Evolutionary conservation across 2,888 invertebrate species (phyloP).

Genomic region (Eupithecia vulgata): DNA sequence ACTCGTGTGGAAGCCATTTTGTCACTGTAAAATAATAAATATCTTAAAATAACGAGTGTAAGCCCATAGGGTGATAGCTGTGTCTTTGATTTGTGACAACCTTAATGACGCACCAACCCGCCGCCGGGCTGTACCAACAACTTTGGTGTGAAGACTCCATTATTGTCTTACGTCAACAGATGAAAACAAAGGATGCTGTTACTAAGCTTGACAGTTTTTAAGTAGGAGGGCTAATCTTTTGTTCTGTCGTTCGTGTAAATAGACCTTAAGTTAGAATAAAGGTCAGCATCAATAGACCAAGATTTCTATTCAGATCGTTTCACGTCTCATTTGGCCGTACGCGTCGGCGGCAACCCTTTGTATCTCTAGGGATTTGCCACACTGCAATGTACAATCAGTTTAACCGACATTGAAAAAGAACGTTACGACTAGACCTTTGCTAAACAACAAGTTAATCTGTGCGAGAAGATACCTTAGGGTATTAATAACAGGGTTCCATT

Average conservation of each 20-base stretch:
- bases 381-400: background rate
- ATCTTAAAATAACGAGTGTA: too few species aligned
- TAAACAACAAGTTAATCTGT: background rate
- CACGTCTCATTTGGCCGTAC: constrained; percentile 43
- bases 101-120: too few species aligned
- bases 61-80: too few species aligned
- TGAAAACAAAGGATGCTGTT: background rate
- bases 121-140: too few species aligned
- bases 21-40: too few species aligned
- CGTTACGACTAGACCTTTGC: background rate
- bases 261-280: constrained; percentile 13
- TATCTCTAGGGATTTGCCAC: constrained; percentile 16
- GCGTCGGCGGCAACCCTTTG: constrained; percentile 32
- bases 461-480: background rate
- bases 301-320: constrained; percentile 45
- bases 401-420: background rate
- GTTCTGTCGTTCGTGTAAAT: background rate
- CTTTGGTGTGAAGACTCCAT: background rate
- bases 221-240: background rate
- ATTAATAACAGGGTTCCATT: background rate
- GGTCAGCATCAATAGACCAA: constrained; percentile 40
- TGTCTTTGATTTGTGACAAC: too few species aligned
- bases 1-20: too few species aligned
- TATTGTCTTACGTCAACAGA: background rate
- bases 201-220: background rate